These are phyloP conservation scores for Pelagia noctiluca DNA, from an alignment of 30 jellyfish, hydroid and myxozoan species.

Conservation along the genomic window DNA sequence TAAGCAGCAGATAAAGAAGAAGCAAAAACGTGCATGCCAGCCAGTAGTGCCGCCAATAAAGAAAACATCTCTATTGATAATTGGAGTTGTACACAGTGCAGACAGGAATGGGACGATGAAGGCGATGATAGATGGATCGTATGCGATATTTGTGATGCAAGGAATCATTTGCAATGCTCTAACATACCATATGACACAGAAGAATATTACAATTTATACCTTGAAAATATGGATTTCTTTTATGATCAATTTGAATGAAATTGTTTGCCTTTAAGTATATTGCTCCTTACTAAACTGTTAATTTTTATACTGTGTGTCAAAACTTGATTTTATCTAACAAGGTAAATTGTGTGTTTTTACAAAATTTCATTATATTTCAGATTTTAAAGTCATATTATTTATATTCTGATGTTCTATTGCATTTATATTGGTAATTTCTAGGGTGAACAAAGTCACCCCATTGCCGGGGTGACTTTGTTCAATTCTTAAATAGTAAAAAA, in stretches of 20 bases:
- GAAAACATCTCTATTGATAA: not conserved
- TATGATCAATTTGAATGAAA: no score
- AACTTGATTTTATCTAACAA: no score
- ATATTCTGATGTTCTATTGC: no score
- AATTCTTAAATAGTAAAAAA: not conserved
- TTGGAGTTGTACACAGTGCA: not conserved
- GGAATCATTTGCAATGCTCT: not conserved
- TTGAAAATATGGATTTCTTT: no score
- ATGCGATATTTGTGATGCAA: not conserved
- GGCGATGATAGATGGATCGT: not conserved
- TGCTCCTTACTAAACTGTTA: no score
- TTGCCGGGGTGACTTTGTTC: slow-evolving; percentile 3
- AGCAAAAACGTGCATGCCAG: not conserved
- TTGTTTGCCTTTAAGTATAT: no score
- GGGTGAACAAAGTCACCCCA: slow-evolving; percentile 1
- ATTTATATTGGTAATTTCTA: no score
- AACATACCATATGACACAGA: not conserved
- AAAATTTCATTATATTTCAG: no score
- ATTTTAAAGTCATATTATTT: no score
- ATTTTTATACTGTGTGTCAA: no score
- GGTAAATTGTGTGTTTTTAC: no score
- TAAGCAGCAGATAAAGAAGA: not conserved
- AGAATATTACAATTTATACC: not conserved
- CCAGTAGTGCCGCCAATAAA: not conserved
- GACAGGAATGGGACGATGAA: slow-evolving; percentile 4